Evolutionary conservation across 2,113 vertebrate species (phyloP), one percentile per base, ranked within the genome.

Genomic region (Aepyceros melampus): DNA sequence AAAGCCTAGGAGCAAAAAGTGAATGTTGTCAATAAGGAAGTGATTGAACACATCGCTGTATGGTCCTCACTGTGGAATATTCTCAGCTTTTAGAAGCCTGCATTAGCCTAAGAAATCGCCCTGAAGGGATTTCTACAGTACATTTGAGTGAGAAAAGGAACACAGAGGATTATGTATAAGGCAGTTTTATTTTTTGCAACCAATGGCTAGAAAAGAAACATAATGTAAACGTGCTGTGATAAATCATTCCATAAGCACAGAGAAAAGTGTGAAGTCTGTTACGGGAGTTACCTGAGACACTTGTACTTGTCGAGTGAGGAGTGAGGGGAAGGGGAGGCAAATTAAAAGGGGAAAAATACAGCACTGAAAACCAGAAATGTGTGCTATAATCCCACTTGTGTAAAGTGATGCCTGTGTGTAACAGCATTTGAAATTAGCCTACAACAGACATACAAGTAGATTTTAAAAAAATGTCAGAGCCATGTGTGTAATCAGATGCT

Each of bases 181-280:
- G 29, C 25, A n/a, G 5, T 45, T 89, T 83, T 92, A 13, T 60
- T 81, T 58, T 93, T 95, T 51, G 47, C 62, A 31, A 53, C 11
- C 51, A 93, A 40, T 43, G 36, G 55, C 74, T 86, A 55, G 81
- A 94, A 53, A 74, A 64, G n/a, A 43, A 71, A 95, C 60, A 16
- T 19, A 56, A 2, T 79, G 33, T 55, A 7, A 60, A 10, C 15
- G 1, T 47, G 33, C 31, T 78, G 5, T 53, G 56, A 2, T 19
- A 47, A 56, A 58, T 71, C 51, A 49, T 43, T 29, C 9, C 14
- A 16, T 33, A 67, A 85, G 29, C 49, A 31, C 11, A 33, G 56
- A 87, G 60, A 36, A 89, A 23, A 78, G 4, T n/a, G 7, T 51
- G 8, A 9, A 5, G 33, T 40, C 53, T 16, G 31, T 71, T 33